phyloP scores from a whole-genome alignment of 1,140 invertebrate species.

The Rhopalosiphum maidis region DNA sequence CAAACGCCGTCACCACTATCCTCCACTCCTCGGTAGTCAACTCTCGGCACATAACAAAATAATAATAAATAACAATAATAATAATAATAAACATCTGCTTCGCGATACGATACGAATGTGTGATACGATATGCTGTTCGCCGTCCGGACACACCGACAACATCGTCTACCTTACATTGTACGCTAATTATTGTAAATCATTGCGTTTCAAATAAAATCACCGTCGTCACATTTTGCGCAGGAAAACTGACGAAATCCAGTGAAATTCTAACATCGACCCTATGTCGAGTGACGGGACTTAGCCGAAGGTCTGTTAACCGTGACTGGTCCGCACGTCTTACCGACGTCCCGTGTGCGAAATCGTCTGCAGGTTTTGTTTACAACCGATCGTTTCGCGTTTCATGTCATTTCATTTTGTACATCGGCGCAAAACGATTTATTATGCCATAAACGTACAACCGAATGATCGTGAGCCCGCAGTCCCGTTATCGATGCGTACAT shows the following conservation, averaged over 20 bases:
- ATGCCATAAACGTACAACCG: not conserved
- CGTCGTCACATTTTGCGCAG: not conserved
- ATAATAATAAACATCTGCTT: slow-evolving; percentile 20
- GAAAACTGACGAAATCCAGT: not conserved
- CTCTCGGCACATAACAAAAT: not conserved
- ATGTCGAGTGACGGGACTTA: not conserved
- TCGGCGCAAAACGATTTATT: not conserved
- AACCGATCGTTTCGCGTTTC: not conserved
- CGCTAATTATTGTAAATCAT: not conserved
- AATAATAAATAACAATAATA: not conserved
- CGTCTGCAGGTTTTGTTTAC: not conserved
- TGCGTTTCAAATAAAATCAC: not conserved
- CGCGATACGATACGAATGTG: not conserved
- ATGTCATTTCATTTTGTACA: not conserved
- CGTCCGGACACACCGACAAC: not conserved
- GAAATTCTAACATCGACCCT: not conserved
- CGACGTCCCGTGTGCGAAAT: not conserved
- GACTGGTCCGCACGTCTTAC: not conserved
- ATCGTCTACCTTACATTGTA: not conserved
- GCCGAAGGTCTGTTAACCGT: not conserved
- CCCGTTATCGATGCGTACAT: not conserved
- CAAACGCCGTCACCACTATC: no score
- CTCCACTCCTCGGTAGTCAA: no score
- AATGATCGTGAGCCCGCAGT: not conserved
- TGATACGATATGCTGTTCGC: not conserved